Evolutionary conservation across 2,888 invertebrate species (phyloP), one percentile per base, ranked within the genome.

Genomic region (Labia minor): DNA sequence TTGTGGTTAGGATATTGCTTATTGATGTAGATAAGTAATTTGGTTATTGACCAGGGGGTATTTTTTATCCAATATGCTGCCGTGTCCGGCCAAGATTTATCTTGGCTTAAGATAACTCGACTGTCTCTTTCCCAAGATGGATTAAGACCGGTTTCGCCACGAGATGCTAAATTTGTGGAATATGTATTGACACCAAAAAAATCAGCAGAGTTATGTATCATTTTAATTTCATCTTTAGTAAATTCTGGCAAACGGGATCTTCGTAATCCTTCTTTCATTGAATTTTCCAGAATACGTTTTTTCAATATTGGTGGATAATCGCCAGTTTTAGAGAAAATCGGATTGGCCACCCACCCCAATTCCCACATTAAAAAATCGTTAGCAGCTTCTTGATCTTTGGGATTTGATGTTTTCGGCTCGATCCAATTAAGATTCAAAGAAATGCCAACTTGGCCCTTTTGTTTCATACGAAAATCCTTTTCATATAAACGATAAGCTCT

Each of bases 121-220:
- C 77, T 71, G 69, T 83, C 83, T 21, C 78, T 77, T 69, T 74
- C 72, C 62, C 74, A 78, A 0, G 81, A 81, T 0, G 81, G 80
- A 0, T 74, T 72, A 0, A 74, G 61, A 8, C 69, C 69, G 4
- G 66, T 67, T 1, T 66, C 26, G 1, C 63, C 70, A 18, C 49
- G 18, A 19, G 69, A 67, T 0, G 79, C 78, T 72, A 85, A 71
- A 68, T 76, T 79, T 0, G 85, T 81, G 0, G 87, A 86, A 74
- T 92, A 92, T 68, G 86, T 83, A 74, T 91, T 90, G 18, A 90
- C 74, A 0, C 89, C 90, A 65, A 90, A 79, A 76, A 87, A 89
- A 74, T 92, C 90, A 1, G 81, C 80, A 0, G 88, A 84, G 67
- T 69, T 71, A 67, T 73, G 74, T 19, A 90, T 82, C 66, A 79